These are phyloP conservation scores for Stratiomys singularior DNA, from an alignment of 2,888 invertebrate species.

Conservation along the genomic window DNA sequence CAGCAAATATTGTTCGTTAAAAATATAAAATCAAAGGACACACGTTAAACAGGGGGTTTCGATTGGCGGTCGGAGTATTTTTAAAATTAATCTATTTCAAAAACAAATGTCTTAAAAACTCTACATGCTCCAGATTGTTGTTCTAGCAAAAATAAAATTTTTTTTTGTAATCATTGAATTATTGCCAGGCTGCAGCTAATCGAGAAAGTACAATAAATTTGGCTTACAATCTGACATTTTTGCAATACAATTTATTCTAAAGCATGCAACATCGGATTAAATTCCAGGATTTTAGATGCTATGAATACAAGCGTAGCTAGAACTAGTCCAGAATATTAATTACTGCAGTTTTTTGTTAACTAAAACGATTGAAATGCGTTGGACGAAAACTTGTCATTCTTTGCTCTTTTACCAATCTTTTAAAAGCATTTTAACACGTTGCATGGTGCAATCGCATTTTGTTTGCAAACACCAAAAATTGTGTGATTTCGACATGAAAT, in stretches of 20 bases:
- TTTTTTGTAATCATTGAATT: neutral
- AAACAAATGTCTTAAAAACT: slow-evolving; percentile 18
- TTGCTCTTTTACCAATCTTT: too few species aligned
- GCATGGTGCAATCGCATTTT: too few species aligned
- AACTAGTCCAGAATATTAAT: neutral
- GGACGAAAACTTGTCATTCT: too few species aligned
- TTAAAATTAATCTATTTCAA: neutral
- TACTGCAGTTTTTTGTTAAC: too few species aligned
- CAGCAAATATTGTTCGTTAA: too few species aligned
- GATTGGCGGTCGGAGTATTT: neutral
- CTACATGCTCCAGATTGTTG: slow-evolving; percentile 31
- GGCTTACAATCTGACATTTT: neutral
- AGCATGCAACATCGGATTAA: neutral
- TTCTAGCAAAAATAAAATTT: slow-evolving; percentile 22
- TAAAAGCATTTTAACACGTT: too few species aligned
- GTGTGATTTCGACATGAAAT: too few species aligned
- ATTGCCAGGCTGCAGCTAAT: neutral
- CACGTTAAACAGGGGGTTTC: neutral
- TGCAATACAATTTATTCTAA: neutral
- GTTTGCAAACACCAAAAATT: too few species aligned
- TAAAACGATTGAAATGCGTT: too few species aligned
- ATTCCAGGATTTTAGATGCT: neutral
- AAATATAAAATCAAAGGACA: too few species aligned
- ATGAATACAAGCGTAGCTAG: neutral
- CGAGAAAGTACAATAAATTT: neutral